Conservation (phyloP, 2,888 invertebrate genomes). For the Lottia gigantea region DNA sequence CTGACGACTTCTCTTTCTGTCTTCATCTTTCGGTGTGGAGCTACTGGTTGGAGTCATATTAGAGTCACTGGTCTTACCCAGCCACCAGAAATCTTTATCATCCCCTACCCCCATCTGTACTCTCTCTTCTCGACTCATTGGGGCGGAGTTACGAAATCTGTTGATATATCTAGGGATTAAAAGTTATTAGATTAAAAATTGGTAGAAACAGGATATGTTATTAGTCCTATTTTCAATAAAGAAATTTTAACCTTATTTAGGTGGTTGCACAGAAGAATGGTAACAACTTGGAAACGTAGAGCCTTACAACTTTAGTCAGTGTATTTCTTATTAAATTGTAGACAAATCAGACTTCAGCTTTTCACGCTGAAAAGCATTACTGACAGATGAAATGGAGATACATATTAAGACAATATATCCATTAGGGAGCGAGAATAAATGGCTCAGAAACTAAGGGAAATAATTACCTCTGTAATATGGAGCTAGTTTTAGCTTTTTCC, state of each 20-base stretch:
- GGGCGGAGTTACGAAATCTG: conserved; percentile 56
- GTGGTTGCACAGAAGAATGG: too few species aligned
- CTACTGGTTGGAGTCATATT: conserved; percentile 29
- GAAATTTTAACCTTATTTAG: too few species aligned
- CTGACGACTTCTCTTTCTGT: conserved; percentile 14
- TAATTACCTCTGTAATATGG: conserved; percentile 40
- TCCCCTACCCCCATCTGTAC: conserved; percentile 27
- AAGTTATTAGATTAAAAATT: not conserved
- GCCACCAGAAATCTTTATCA: conserved; percentile 60
- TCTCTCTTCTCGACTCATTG: conserved; percentile 58
- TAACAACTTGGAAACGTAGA: too few species aligned
- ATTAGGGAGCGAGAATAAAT: too few species aligned
- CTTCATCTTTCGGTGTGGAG: conserved; percentile 33
- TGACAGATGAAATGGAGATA: too few species aligned
- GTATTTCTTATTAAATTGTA: too few species aligned
- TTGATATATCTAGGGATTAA: conserved; percentile 50
- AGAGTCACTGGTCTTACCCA: conserved; percentile 25
- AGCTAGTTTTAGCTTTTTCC: conserved; percentile 21
- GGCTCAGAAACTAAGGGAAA: conserved; percentile 15
- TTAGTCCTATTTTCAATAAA: too few species aligned
- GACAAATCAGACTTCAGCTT: too few species aligned
- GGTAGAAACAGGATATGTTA: too few species aligned
- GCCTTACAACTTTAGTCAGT: too few species aligned
- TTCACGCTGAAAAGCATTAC: too few species aligned
- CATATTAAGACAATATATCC: too few species aligned